Evolutionary conservation across 2,797 vertebrate genomes (phyloP), one percentile per base, ranked within the genome.

Genomic region (Urophycis tenuis): DNA sequence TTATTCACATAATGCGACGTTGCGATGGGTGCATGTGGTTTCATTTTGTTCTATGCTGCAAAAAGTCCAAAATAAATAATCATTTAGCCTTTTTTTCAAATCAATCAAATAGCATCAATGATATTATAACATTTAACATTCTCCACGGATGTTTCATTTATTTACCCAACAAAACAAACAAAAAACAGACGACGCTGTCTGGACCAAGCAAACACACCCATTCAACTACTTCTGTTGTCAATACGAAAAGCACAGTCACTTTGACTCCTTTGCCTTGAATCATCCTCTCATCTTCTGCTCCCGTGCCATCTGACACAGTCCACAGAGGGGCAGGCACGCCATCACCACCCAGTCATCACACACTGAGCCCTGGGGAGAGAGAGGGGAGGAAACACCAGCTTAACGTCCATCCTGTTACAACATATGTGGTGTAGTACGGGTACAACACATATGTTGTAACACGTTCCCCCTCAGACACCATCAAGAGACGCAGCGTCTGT

Each of bases 291-390:
- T 88, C 78, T 91, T 92, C 85, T 93, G 91, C 84, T 95, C 93
- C 53, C 92, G 83, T 7, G 92, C 93, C 92, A 94, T 87, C 82
- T 93, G 93, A 79, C 93, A 95, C 72, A 95, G 86, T 82, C 93
- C 93, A 78, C 93, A 94, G 22, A 83, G 78, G 0, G 89, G 85
- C 67, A 90, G 80, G 78, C 91, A 93, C 34, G 81, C 33, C 92
- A 94, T 93, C 75, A 93, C 73, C 1, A 92, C 6, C 93, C 94
- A 94, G 87, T 94, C 93, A 7, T 92, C 89, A 82, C 92, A 93
- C 86, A 94, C 89, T 0, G 92, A 92, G n/a, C 94, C 94, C 93
- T 93, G 83, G 19, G 69, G 35, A 77, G 81, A 74, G 33, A 31
- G 15, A 17, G 30, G 25, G 17, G 12, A n/a, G 25, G 10, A 70